A percentile compares a stretch with the other conserved stretches of the same genome.
Evolutionary conservation across 2,888 invertebrate species (phyloP).

Genomic region (Tenthredo scrophulariae): DNA sequence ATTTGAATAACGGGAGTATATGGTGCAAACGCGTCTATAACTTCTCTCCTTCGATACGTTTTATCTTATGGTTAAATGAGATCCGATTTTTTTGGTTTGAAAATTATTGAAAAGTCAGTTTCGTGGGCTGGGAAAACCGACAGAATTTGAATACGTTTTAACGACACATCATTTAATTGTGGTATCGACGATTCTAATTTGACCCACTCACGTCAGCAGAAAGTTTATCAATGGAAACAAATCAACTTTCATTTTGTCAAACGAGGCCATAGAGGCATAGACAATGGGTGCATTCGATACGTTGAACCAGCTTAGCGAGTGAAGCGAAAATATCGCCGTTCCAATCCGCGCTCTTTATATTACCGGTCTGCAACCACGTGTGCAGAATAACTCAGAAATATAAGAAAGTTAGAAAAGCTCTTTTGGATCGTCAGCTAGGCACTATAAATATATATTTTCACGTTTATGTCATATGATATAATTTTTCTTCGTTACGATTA

Average conservation of each 20-base stretch:
- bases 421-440: neutral
- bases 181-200: neutral
- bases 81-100: neutral
- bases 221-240: constrained; percentile 1
- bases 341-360: neutral
- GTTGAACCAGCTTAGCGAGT: neutral
- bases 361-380: neutral
- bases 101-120: neutral
- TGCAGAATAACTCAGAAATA: neutral
- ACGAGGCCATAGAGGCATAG: constrained; percentile 28
- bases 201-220: neutral
- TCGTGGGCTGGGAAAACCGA: neutral
- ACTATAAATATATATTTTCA: neutral
- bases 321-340: neutral
- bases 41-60: neutral
- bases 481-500: neutral
- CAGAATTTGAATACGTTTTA: neutral
- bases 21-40: neutral
- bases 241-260: constrained; percentile 40
- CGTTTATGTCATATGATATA: neutral
- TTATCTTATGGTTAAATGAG: neutral
- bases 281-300: constrained; percentile 23
- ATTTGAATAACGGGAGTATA: neutral
- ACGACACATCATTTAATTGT: neutral
- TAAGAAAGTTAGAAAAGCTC: neutral